Conservation (phyloP, 2,113 vertebrate genomes). For the Melospiza georgiana region DNA sequence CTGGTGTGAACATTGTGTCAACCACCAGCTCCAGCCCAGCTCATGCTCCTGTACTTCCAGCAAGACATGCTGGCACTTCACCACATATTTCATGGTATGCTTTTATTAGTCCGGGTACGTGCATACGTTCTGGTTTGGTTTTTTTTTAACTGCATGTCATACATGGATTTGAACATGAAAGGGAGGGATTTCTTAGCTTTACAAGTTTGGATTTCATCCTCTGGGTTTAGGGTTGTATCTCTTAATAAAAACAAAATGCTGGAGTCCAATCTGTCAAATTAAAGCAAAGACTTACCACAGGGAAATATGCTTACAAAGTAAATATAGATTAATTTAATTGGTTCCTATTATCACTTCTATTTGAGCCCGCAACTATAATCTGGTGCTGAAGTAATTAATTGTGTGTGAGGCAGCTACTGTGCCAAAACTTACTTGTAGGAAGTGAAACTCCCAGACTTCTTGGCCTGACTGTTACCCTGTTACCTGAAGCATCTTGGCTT, state of each 20-base stretch:
- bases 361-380: constrained; percentile 72
- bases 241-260: constrained; percentile 11
- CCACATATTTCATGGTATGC: background rate
- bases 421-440: constrained; percentile 73
- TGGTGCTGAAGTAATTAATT: constrained; percentile 80
- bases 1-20: background rate
- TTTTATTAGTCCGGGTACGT: background rate
- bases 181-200: background rate
- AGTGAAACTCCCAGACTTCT: constrained; percentile 48
- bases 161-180: background rate
- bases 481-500: constrained; percentile 62
- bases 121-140: background rate
- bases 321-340: constrained; percentile 78
- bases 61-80: background rate
- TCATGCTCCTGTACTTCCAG: background rate
- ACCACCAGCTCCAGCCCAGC: background rate
- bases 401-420: constrained; percentile 73
- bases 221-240: background rate
- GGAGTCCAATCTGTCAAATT: background rate
- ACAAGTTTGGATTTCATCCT: constrained; percentile 5
- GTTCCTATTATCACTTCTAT: constrained; percentile 76
- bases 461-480: constrained; percentile 14
- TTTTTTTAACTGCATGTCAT: background rate
- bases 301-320: constrained; percentile 53
- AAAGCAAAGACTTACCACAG: constrained; percentile 51